phyloP scores from a whole-genome alignment of 2,113 vertebrate species.

The Beaufortia kweichowensis region DNA sequence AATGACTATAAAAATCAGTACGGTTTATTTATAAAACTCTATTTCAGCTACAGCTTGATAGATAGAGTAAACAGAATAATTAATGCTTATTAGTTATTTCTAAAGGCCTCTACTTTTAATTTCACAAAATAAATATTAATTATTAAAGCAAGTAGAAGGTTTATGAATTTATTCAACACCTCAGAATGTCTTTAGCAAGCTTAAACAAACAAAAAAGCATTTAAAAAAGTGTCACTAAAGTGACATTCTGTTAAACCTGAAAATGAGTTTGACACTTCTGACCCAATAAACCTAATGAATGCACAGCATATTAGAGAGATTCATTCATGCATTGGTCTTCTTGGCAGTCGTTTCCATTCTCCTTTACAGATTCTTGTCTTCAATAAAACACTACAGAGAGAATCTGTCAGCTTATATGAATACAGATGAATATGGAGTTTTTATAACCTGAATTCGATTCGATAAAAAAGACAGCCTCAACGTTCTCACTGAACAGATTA shows the following conservation, averaged over 20 bases:
- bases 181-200: no score
- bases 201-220: no score
- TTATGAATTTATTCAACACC: no score
- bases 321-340: not conserved
- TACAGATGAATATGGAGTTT: not conserved
- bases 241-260: no score
- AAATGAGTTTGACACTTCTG: not conserved
- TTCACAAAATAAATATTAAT: no score
- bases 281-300: conserved; percentile 19
- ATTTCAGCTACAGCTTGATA: no score
- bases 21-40: not conserved
- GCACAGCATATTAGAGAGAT: not conserved
- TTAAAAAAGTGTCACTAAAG: not conserved
- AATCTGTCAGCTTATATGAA: conserved; percentile 2
- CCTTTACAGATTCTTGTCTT: not conserved
- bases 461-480: not conserved
- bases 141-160: no score
- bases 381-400: conserved; percentile 9
- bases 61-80: no score
- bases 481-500: not conserved
- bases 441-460: conserved; percentile 11
- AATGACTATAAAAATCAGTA: no score
- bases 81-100: no score
- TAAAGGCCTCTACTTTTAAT: no score
- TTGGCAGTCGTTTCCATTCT: conserved; percentile 12